These are phyloP conservation scores for Thunnus albacares DNA, from an alignment of 2,797 vertebrate species.

Conservation along the genomic window DNA sequence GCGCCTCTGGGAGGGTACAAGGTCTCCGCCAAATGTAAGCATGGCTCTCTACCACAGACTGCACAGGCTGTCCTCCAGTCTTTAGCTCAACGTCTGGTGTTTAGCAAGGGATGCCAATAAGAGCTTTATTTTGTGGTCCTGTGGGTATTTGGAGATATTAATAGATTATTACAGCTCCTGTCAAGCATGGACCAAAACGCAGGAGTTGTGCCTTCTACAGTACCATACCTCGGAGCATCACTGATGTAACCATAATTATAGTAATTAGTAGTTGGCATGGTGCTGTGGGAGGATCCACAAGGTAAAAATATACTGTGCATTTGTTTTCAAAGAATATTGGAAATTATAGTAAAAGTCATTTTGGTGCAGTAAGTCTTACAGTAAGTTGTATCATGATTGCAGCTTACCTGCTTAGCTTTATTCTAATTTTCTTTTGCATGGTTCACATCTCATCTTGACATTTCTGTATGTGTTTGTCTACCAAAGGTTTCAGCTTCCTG, in stretches of 20 bases:
- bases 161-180: conserved; percentile 55
- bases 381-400: conserved; percentile 1
- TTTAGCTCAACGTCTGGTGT: conserved; percentile 5
- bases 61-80: conserved; percentile 1
- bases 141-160: conserved; percentile 50
- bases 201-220: conserved; percentile 18
- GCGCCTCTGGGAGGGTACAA: conserved; percentile 95
- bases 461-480: conserved; percentile 30
- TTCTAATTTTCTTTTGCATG: not conserved
- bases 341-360: conserved; percentile 26
- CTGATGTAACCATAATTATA: conserved; percentile 63
- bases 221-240: conserved; percentile 22
- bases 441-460: not conserved
- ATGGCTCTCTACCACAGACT: conserved; percentile 17
- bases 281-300: conserved; percentile 47
- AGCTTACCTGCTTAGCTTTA: conserved; percentile 9
- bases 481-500: conserved; percentile 93
- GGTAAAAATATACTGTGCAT: conserved; percentile 53
- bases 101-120: conserved; percentile 16
- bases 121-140: conserved; percentile 27
- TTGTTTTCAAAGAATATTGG: conserved; percentile 48
- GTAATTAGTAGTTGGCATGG: conserved; percentile 46
- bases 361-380: not conserved
- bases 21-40: conserved; percentile 96
- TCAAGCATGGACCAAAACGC: conserved; percentile 38